Percentiles rank a stretch among this genome's conserved stretches.
These are phyloP conservation scores for Folsomia candida DNA, from an alignment of 2,888 invertebrate species.

Conservation along the genomic window DNA sequence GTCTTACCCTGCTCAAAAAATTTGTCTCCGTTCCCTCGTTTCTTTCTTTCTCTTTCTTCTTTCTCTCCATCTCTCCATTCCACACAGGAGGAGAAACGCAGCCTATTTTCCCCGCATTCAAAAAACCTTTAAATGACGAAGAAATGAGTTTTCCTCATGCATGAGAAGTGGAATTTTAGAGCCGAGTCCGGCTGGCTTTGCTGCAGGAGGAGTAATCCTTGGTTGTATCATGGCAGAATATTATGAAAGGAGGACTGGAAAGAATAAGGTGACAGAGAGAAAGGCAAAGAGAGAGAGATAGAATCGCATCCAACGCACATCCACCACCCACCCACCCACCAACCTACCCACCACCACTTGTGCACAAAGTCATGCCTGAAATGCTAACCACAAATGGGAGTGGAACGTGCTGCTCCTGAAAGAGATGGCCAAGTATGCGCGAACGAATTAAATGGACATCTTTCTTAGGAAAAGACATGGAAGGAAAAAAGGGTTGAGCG, in stretches of 20 bases:
- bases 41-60: too few relatives aligned
- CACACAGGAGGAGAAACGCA: too few relatives aligned
- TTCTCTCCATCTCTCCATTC: too few relatives aligned
- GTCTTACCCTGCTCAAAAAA: background rate
- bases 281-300: too few relatives aligned
- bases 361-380: constrained; percentile 1
- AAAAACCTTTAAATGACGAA: background rate
- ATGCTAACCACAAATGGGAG: constrained; percentile 7
- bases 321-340: too few relatives aligned
- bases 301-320: too few relatives aligned
- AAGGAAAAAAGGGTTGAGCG: background rate
- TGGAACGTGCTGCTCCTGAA: background rate
- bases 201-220: too few relatives aligned
- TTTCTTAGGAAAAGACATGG: background rate
- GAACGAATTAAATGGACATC: background rate
- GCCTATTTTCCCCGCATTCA: background rate
- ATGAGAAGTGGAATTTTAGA: background rate
- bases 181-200: background rate
- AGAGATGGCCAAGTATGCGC: background rate
- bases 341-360: background rate
- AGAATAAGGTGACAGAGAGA: too few relatives aligned
- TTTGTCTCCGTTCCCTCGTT: background rate
- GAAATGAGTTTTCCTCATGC: background rate
- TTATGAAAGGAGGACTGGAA: too few relatives aligned
- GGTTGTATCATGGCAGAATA: too few relatives aligned